Evolutionary conservation across 2,888 invertebrate species (phyloP), one percentile per base, ranked within the genome.

Genomic region (Scelioninae gen. 1): DNA sequence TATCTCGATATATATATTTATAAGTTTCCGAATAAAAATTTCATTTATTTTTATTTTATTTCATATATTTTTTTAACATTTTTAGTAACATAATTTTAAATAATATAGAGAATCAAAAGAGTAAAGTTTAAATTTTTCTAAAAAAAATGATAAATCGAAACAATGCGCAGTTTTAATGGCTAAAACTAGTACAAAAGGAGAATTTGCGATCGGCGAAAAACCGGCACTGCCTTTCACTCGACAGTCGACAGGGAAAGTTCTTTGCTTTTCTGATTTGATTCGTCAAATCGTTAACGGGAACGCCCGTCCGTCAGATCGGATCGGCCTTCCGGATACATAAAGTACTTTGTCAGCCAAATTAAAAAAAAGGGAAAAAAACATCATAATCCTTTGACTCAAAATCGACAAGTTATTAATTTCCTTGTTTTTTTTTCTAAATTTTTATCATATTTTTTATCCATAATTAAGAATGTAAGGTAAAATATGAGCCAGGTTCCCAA

Each of bases 191-290:
- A 58, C 58, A 71, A 82, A 68, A 49, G 66, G 58, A 78, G 84
- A 78, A 86, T 79, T 85, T 40, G 80, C 51, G 81, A 81, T 80
- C 63, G 83, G 75, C 81, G 82, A 83, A 84, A 84, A 85, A 82
- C 76, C 45, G 68, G 53, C 78, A 75, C 16, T 78, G 85, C 87
- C 87, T 86, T 87, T 86, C 87, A 87, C 87, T 87, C 82, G 62
- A 76, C 66, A 76, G 82, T 75, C 81, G 80, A 86, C 86, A 85
- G 88, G 86, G 86, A 87, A 88, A 87, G 86, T 86, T 80, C 69
- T 34, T 74, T 69, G 45, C 75, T 58, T 79, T 83, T 71, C 75
- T 78, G 80, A 81, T 69, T 85, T 78, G 75, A 85, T 83, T 80
- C 81, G 83, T 74, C 82, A 81, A 83, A 82, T 84, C 62, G 74